Evolutionary conservation across 2,888 invertebrate genomes (phyloP), one percentile per base, ranked within the genome.

Genomic region (Liposcelis brunnea): DNA sequence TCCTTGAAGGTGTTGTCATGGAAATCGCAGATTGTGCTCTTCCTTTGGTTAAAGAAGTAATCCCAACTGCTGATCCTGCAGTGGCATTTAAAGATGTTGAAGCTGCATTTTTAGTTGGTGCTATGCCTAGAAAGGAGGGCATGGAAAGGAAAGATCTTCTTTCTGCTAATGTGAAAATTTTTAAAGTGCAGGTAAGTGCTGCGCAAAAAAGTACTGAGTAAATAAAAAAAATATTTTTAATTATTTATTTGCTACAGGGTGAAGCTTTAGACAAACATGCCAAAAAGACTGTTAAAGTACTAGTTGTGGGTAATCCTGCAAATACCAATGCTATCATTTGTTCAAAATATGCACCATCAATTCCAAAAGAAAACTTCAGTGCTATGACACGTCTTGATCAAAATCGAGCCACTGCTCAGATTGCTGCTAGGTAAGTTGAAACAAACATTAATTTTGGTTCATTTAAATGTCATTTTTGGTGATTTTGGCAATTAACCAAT

Each of bases 81-180:
- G 81, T 75, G 48, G 98, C 90, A n/a, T 98, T 98, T 65, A 86
- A 85, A 60, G 86, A 93, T 67, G 86, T 93, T 42, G 85, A 91
- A 52, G 90, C 91, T 44, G 97, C 94, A 33, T 94, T 98, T 63
- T 69, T 98, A 49, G 94, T 98, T 37, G 98, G 98, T 31, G 82
- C 97, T 26, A 95, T 97, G 95, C 98, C 98, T 1, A 78, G 98
- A 45, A 85, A 82, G 59, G 80, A 89, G 62, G 97, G 97, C 45
- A 99, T 98, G 98, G 97, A 98, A 64, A 77, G 98, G 47, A 98
- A 97, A 64, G 98, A 99, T 61, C 73, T 99, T 33, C 72, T 98
- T 2, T 81, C 90, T 12, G 97, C 95, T 31, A 99, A 98, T 66
- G 95, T 97, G 4, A 90, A 86, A 62, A 98, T 99, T 59, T 98